phyloP scores from a whole-genome alignment of 2,888 invertebrate species.

The Amiota mariae region DNA sequence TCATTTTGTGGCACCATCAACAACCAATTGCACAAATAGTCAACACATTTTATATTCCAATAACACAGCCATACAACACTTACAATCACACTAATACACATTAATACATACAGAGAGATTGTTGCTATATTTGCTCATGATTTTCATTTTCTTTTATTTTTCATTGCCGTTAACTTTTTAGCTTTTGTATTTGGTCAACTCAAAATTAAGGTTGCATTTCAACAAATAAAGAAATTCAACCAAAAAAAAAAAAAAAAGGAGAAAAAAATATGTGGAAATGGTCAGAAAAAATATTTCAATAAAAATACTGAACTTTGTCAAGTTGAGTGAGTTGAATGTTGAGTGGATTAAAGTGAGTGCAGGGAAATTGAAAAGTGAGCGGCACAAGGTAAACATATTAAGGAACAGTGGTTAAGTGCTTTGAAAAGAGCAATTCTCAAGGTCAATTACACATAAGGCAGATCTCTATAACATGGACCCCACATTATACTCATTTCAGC shows the following conservation, averaged over 20 bases:
- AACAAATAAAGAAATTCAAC: slow-evolving; percentile 31
- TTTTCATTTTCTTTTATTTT: slow-evolving; percentile 17
- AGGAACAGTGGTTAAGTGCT: too few species aligned
- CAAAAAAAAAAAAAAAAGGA: slow-evolving; percentile 48
- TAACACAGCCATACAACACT: neutral
- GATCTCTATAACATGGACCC: too few species aligned
- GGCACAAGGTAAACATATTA: too few species aligned
- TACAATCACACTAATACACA: too few species aligned
- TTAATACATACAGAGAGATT: too few species aligned
- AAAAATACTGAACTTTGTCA: slow-evolving; percentile 33
- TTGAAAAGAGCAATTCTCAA: too few species aligned
- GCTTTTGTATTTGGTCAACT: slow-evolving; percentile 47
- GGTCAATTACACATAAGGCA: too few species aligned
- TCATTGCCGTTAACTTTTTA: neutral
- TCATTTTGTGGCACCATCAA: slow-evolving; percentile 24
- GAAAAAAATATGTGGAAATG: slow-evolving; percentile 26
- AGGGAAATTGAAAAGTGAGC: too few species aligned
- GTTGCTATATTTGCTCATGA: slow-evolving; percentile 1
- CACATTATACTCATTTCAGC: too few species aligned
- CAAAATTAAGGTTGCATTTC: slow-evolving; percentile 33
- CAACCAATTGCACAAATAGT: slow-evolving; percentile 5
- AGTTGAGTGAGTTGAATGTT: too few species aligned
- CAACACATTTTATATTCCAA: slow-evolving; percentile 16
- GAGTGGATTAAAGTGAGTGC: too few species aligned
- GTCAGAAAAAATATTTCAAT: slow-evolving; percentile 55